A percentile compares a stretch with the other conserved stretches of the same genome.
phyloP scores from a whole-genome alignment of 2,888 invertebrate genomes.

The Octodonta nipae region DNA sequence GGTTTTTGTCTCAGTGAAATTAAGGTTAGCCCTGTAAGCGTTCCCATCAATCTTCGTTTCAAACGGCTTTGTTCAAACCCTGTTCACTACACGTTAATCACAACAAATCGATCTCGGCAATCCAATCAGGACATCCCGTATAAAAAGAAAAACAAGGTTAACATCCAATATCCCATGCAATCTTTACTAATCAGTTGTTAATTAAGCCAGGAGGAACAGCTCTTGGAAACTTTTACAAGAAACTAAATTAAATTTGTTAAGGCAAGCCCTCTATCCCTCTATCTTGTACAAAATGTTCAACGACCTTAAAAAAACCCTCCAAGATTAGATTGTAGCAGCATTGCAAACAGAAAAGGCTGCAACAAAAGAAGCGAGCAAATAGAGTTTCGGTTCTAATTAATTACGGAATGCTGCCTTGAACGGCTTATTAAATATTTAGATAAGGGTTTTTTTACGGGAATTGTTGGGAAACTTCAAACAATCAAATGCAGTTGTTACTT shows the following conservation, averaged over 20 bases:
- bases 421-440: slow-evolving; percentile 8
- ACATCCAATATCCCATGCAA: slow-evolving; percentile 18
- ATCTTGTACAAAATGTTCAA: slow-evolving; percentile 21
- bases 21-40: too few species aligned
- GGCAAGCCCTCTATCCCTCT: slow-evolving; percentile 13
- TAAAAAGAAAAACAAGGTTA: slow-evolving; percentile 20
- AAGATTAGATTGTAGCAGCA: slow-evolving; percentile 10
- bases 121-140: slow-evolving; percentile 11
- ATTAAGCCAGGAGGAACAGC: slow-evolving; percentile 21
- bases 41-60: slow-evolving; percentile 3
- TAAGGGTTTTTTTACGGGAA: slow-evolving; percentile 2
- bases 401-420: slow-evolving; percentile 5
- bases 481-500: too few species aligned
- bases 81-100: slow-evolving; percentile 18
- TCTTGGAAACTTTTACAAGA: slow-evolving; percentile 15
- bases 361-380: slow-evolving; percentile 3
- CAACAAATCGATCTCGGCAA: slow-evolving; percentile 11
- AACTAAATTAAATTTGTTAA: slow-evolving; percentile 24
- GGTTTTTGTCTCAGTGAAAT: too few species aligned
- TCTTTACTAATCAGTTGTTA: slow-evolving; percentile 28
- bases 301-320: slow-evolving; percentile 12
- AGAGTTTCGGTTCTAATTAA: slow-evolving; percentile 8
- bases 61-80: neutral
- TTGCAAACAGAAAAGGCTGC: slow-evolving; percentile 6
- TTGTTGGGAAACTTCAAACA: slow-evolving; percentile 2